A percentile compares a stretch with the other conserved stretches of the same genome.
Evolutionary conservation across 1,140 invertebrate species (phyloP).

Genomic region (Cyclargus thomasi): DNA sequence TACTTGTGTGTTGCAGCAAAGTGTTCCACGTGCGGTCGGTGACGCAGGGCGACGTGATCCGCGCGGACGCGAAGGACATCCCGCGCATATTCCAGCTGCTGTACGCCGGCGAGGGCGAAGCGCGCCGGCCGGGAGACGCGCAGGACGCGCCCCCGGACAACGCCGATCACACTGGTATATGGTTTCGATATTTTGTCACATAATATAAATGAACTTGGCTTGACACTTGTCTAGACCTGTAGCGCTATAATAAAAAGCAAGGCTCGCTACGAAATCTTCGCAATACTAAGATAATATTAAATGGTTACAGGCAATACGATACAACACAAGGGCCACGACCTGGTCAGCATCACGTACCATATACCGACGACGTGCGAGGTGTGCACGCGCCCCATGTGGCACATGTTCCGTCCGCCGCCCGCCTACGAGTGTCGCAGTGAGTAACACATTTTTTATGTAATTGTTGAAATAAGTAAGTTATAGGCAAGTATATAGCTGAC

Average conservation of each 20-base stretch:
- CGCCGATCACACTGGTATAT: slow-evolving; percentile 47
- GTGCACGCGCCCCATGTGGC: slow-evolving; percentile 97
- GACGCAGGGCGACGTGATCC: slow-evolving; percentile 98
- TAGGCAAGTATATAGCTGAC: no score
- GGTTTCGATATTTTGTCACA: no score
- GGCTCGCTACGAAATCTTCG: no score
- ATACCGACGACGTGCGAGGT: slow-evolving; percentile 98
- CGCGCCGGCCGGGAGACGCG: slow-evolving; percentile 86
- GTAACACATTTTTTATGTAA: slow-evolving; percentile 28
- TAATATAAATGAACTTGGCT: no score
- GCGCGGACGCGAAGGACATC: slow-evolving; percentile 98
- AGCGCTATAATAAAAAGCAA: no score
- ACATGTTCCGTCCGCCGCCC: slow-evolving; percentile 96
- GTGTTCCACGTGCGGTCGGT: slow-evolving; percentile 98
- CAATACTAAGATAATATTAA: slow-evolving; percentile 25
- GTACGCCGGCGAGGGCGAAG: slow-evolving; percentile 95
- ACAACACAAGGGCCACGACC: slow-evolving; percentile 96
- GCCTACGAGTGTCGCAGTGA: slow-evolving; percentile 93
- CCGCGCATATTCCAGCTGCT: slow-evolving; percentile 98
- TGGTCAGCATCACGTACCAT: slow-evolving; percentile 96
- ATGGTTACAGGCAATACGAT: slow-evolving; percentile 80
- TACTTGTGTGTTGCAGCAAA: slow-evolving; percentile 82
- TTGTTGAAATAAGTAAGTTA: background rate
- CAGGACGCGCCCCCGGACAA: slow-evolving; percentile 55
- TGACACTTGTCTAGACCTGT: no score